Evolutionary conservation across 2,797 vertebrate genomes (phyloP).

Genomic region (Lophotriccus pileatus): DNA sequence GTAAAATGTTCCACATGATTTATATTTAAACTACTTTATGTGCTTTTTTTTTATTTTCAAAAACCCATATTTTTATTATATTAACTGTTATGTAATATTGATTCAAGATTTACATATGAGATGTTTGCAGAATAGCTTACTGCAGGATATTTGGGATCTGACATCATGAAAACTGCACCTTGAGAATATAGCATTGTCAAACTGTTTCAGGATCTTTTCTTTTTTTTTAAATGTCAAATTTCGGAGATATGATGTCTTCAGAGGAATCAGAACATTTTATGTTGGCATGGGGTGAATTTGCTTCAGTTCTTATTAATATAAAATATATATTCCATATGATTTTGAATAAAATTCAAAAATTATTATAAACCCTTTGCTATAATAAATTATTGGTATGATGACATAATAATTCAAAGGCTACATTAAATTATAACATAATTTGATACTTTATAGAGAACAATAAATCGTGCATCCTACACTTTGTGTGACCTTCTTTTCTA

Average conservation of each 20-base stretch:
- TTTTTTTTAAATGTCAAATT: conserved; percentile 39
- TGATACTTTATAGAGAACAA: conserved; percentile 28
- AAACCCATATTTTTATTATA: neutral
- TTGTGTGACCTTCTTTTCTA: conserved; percentile 50
- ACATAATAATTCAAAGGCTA: conserved; percentile 30
- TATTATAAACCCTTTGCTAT: neutral
- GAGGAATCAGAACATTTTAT: conserved; percentile 23
- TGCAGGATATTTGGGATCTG: neutral
- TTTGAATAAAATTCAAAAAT: neutral
- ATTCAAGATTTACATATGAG: neutral
- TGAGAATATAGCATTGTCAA: neutral
- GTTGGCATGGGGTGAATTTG: neutral
- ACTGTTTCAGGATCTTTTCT: conserved; percentile 34
- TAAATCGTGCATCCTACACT: conserved; percentile 8
- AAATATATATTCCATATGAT: neutral
- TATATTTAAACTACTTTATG: neutral
- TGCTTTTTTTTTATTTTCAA: neutral
- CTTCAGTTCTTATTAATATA: neutral
- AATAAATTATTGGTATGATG: conserved; percentile 1
- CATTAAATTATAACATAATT: conserved; percentile 43
- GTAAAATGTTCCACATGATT: neutral
- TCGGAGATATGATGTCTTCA: conserved; percentile 12
- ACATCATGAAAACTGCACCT: conserved; percentile 15
- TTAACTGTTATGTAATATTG: neutral
- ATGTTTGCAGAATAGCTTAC: neutral